These are phyloP conservation scores for Harpalus rufipes DNA, from an alignment of 2,888 invertebrate species.

Conservation along the genomic window DNA sequence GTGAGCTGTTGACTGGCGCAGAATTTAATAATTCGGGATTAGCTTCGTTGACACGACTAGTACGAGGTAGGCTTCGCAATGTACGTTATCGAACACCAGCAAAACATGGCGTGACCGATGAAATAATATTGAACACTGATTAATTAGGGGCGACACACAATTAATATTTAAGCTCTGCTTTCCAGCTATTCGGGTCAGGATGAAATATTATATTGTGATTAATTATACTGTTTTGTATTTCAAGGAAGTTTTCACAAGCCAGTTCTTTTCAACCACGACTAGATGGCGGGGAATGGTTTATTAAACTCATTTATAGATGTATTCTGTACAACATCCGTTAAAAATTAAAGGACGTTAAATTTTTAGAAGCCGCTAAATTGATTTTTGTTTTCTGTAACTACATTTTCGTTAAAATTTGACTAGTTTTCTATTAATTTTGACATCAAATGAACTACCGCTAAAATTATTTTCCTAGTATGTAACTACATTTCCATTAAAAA, in stretches of 20 bases:
- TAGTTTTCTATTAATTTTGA: too few species aligned
- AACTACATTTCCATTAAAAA: too few species aligned
- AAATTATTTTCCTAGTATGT: too few species aligned
- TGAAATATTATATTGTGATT: conserved; percentile 39
- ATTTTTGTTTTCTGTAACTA: too few species aligned
- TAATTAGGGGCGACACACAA: conserved; percentile 33
- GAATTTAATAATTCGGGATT: conserved; percentile 50
- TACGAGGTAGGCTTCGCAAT: conserved; percentile 9
- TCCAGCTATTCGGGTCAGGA: conserved; percentile 22
- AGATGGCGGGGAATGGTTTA: neutral
- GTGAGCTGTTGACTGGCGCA: conserved; percentile 36
- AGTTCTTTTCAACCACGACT: neutral
- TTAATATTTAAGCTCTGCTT: conserved; percentile 32
- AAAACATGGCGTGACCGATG: conserved; percentile 15
- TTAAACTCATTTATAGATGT: neutral
- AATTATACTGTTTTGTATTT: conserved; percentile 11
- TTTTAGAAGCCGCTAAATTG: too few species aligned
- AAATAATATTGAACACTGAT: conserved; percentile 48
- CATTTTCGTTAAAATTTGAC: too few species aligned
- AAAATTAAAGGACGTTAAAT: too few species aligned
- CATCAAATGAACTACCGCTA: too few species aligned
- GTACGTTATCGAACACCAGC: conserved; percentile 22
- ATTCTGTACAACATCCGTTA: too few species aligned
- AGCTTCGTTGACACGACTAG: conserved; percentile 33
- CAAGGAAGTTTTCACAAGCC: neutral